Evolutionary conservation across 2,797 vertebrate genomes (phyloP).

Genomic region (Poeciliopsis gracilis): DNA sequence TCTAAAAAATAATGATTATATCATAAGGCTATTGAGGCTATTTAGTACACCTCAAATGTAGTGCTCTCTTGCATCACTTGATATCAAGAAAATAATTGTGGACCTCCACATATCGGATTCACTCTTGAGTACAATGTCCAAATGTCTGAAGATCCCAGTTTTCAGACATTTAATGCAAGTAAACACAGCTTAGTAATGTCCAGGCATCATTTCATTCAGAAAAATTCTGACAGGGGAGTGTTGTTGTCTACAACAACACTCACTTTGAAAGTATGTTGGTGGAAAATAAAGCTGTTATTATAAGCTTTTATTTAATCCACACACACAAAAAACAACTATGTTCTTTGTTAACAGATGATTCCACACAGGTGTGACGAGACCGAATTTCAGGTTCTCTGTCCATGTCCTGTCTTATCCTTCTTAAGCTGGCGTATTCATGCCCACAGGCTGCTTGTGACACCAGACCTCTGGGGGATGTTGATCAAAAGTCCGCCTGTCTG

Average conservation of each 20-base stretch:
- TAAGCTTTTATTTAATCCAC: neutral
- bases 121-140: neutral
- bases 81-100: neutral
- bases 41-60: neutral
- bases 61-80: neutral
- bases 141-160: neutral
- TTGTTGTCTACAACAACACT: neutral
- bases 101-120: neutral
- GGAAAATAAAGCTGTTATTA: too few relatives aligned
- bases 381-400: conserved; percentile 19
- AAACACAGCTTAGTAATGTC: neutral
- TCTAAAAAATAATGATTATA: neutral
- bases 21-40: too few relatives aligned
- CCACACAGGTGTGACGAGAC: conserved; percentile 18
- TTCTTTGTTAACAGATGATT: neutral
- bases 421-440: conserved; percentile 50
- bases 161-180: neutral
- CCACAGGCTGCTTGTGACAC: conserved; percentile 48
- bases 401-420: conserved; percentile 9
- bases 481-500: conserved; percentile 46
- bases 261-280: neutral
- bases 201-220: neutral
- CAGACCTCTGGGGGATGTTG: conserved; percentile 54
- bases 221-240: neutral
- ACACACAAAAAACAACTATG: neutral